A percentile compares a stretch with the other conserved stretches of the same genome.
Conservation (phyloP, 2,888 invertebrate species). For the Eupeodes luniger region DNA sequence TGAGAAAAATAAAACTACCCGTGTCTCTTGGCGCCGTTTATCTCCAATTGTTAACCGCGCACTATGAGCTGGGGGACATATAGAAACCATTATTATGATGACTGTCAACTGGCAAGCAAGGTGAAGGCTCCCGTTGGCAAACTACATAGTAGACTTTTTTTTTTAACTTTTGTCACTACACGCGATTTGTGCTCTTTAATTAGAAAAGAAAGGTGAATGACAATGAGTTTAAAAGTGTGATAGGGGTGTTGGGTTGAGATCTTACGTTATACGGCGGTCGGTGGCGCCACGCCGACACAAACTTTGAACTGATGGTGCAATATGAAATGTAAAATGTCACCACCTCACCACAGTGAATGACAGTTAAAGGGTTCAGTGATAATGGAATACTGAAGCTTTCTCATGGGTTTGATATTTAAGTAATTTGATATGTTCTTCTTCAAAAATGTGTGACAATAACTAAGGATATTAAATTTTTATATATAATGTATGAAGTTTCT, state of each 20-base stretch:
- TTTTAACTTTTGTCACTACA: constrained; percentile 23
- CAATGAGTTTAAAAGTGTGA: neutral
- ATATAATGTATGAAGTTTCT: too few relatives aligned
- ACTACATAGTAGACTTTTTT: neutral
- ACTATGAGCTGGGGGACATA: constrained; percentile 29
- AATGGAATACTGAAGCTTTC: neutral
- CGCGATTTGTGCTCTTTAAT: constrained; percentile 43
- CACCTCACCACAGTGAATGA: constrained; percentile 19
- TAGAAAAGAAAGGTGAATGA: constrained; percentile 25
- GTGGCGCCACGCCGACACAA: neutral
- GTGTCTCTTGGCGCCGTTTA: constrained; percentile 59
- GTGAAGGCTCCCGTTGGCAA: constrained; percentile 51
- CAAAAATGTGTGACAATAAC: constrained; percentile 18
- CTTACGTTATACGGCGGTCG: neutral
- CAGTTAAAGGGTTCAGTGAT: constrained; percentile 21
- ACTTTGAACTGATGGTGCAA: constrained; percentile 29
- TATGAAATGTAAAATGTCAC: constrained; percentile 2
- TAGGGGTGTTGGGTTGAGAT: neutral
- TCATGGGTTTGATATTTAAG: neutral
- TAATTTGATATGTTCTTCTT: neutral
- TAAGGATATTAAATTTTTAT: neutral
- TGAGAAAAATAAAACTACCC: neutral
- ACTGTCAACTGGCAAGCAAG: constrained; percentile 58
- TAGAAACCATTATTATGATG: constrained; percentile 32
- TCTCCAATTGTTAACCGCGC: constrained; percentile 47